Percentiles rank a stretch among this genome's conserved stretches.
phyloP scores from a whole-genome alignment of 1,140 invertebrate species.

The Globodera ellingtonae region DNA sequence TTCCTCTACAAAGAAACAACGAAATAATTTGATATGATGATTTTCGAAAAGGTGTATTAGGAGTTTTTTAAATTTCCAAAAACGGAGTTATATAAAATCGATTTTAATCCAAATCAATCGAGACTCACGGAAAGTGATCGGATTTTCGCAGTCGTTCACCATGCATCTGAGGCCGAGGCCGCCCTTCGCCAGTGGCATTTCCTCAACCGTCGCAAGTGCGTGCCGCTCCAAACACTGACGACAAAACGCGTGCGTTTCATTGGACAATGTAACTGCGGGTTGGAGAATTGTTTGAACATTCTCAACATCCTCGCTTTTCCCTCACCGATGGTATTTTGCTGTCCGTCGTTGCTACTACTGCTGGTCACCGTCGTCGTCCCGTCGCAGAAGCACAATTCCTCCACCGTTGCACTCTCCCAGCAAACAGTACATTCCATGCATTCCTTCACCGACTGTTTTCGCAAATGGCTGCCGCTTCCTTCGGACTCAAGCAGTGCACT shows the following conservation, averaged over 20 bases:
- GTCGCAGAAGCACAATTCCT: slow-evolving; percentile 9
- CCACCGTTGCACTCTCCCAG: not conserved
- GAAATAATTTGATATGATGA: too few relatives aligned
- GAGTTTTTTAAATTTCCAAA: too few relatives aligned
- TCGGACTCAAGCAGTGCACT: not conserved
- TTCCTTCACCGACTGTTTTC: not conserved
- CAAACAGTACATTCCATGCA: slow-evolving; percentile 3
- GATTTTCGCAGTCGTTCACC: slow-evolving; percentile 30
- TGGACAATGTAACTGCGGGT: not conserved
- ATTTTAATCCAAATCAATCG: not conserved
- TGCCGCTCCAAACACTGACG: slow-evolving; percentile 13
- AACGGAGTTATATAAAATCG: too few relatives aligned
- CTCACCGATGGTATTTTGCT: not conserved
- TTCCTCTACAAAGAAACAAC: slow-evolving; percentile 12
- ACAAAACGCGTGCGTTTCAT: slow-evolving; percentile 25
- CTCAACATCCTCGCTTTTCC: not conserved
- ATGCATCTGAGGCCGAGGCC: slow-evolving; percentile 31
- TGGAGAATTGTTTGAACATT: not conserved
- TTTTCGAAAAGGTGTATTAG: too few relatives aligned
- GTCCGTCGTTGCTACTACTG: not conserved
- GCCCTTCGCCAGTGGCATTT: slow-evolving; percentile 33
- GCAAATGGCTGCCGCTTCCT: not conserved
- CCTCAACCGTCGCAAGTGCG: slow-evolving; percentile 26
- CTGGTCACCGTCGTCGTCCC: not conserved
- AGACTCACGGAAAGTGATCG: slow-evolving; percentile 31